Evolutionary conservation across 2,113 vertebrate species (phyloP).

Genomic region (Cyphomyrus discorhynchus): DNA sequence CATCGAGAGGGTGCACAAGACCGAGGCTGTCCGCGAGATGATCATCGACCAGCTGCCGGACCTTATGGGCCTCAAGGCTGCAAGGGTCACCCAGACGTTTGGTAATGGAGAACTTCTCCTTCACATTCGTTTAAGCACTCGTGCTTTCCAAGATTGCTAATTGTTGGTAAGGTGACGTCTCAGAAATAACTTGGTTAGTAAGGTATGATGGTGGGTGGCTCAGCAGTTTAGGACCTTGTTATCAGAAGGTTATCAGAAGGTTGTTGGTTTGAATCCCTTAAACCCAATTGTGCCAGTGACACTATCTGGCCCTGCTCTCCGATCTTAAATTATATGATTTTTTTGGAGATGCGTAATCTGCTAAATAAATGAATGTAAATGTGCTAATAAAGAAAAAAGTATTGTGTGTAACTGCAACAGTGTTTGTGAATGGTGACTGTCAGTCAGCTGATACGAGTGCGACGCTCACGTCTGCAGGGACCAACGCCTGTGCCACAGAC

Average conservation of each 20-base stretch:
- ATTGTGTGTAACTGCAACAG: not conserved
- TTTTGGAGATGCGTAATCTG: not conserved
- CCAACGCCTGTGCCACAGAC: slow-evolving; percentile 77
- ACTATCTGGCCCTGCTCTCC: not conserved
- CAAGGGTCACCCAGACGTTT: slow-evolving; percentile 73
- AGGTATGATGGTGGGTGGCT: not conserved
- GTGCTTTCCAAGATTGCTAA: not conserved
- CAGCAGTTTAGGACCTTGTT: not conserved
- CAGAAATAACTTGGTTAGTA: not conserved
- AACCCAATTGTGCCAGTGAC: not conserved
- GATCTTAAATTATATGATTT: not conserved
- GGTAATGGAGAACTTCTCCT: slow-evolving; percentile 59
- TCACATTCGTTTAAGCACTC: not conserved
- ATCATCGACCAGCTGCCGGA: slow-evolving; percentile 93
- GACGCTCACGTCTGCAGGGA: slow-evolving; percentile 58
- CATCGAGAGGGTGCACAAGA: slow-evolving; percentile 91
- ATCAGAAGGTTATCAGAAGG: not conserved
- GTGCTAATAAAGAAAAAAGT: not conserved
- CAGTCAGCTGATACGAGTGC: not conserved
- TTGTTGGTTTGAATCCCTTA: not conserved
- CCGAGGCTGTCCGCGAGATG: slow-evolving; percentile 75
- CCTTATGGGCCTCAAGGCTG: slow-evolving; percentile 93
- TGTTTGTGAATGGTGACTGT: not conserved
- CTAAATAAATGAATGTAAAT: not conserved
- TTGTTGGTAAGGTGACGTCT: not conserved